Conservation (phyloP, 2,888 invertebrate genomes). For the Rhamnusium bicolor region DNA sequence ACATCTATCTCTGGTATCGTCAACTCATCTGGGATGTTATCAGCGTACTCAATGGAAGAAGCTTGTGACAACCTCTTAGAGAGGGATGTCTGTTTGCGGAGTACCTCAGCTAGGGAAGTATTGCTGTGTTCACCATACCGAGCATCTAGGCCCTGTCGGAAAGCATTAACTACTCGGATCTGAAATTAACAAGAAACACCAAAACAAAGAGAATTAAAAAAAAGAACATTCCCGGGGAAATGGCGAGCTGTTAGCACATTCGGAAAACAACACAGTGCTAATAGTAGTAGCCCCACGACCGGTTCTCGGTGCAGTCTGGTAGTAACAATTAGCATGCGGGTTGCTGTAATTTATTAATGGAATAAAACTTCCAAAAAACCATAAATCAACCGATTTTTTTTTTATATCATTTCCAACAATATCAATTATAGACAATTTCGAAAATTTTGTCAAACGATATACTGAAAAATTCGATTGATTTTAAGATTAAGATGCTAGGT, state of each 20-base stretch:
- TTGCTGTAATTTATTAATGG: constrained; percentile 2
- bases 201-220: constrained; percentile 72
- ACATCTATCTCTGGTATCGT: constrained; percentile 94
- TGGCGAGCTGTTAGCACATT: constrained; percentile 69
- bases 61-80: constrained; percentile 93
- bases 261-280: constrained; percentile 59
- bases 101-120: constrained; percentile 93
- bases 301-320: constrained; percentile 53
- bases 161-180: constrained; percentile 99
- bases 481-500: background rate
- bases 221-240: constrained; percentile 68
- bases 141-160: constrained; percentile 99
- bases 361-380: background rate
- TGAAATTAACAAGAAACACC: constrained; percentile 77
- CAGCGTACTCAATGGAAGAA: constrained; percentile 93
- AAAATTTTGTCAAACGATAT: too few species aligned
- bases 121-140: constrained; percentile 93
- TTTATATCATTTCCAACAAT: constrained; percentile 16
- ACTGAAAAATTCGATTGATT: too few species aligned
- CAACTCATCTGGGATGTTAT: constrained; percentile 89
- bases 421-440: too few species aligned
- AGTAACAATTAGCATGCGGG: constrained; percentile 41
- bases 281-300: constrained; percentile 55
- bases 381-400: constrained; percentile 30
- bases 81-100: constrained; percentile 94